Percentiles rank a stretch among this genome's conserved stretches.
phyloP scores from a whole-genome alignment of 2,113 vertebrate genomes.

The Mirounga angustirostris region DNA sequence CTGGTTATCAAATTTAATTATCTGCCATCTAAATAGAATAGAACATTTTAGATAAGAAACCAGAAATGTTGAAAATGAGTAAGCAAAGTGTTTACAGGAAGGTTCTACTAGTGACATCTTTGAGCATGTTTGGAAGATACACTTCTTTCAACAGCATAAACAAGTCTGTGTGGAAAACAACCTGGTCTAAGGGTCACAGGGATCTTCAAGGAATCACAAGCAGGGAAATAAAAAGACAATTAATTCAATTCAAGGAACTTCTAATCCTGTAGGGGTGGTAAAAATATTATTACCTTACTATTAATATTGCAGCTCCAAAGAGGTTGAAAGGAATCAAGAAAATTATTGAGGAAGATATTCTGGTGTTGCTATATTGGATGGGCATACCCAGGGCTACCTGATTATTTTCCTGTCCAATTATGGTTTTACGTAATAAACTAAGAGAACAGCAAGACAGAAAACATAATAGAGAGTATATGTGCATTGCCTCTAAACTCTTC shows the following conservation, averaged over 20 bases:
- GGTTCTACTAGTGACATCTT: neutral
- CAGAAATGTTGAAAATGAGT: neutral
- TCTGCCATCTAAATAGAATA: neutral
- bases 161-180: neutral
- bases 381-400: neutral
- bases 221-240: neutral
- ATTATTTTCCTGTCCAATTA: neutral
- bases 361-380: neutral
- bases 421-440: neutral
- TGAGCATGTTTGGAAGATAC: neutral
- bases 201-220: neutral
- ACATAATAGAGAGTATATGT: neutral
- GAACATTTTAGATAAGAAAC: slow-evolving; percentile 30
- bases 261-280: neutral
- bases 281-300: neutral
- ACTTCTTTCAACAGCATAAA: neutral
- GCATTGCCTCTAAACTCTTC: neutral
- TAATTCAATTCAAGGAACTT: neutral
- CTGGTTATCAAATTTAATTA: slow-evolving; percentile 38
- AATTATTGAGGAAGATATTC: neutral
- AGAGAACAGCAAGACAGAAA: neutral
- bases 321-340: neutral
- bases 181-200: neutral
- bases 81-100: neutral
- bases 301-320: neutral